Percentiles rank a stretch among this genome's conserved stretches.
Evolutionary conservation across 2,113 vertebrate genomes (phyloP).

Genomic region (Pungitius pungitius): DNA sequence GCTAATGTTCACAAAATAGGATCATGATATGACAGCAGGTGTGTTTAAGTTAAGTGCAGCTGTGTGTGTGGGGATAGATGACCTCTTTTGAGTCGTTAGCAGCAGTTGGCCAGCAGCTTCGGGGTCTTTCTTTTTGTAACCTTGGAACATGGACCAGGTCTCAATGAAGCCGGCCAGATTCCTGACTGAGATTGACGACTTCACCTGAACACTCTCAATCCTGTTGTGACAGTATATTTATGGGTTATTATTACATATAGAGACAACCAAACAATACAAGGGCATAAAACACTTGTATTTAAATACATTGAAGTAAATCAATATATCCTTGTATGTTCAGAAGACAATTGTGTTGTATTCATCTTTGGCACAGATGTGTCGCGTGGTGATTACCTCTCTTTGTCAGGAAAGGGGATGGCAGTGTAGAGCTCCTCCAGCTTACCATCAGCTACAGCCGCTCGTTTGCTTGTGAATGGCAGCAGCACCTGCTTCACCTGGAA

Average conservation of each 20-base stretch:
- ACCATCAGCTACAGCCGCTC: slow-evolving; percentile 25
- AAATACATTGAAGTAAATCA: too few species aligned
- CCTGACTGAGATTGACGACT: slow-evolving; percentile 67
- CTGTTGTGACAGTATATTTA: slow-evolving; percentile 57
- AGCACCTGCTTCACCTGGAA: slow-evolving; percentile 61
- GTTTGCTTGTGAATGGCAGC: slow-evolving; percentile 58
- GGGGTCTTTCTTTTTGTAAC: slow-evolving; percentile 67
- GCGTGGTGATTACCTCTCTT: slow-evolving; percentile 79
- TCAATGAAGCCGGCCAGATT: slow-evolving; percentile 78
- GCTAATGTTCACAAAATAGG: not conserved
- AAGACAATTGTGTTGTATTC: not conserved
- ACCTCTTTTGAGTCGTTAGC: slow-evolving; percentile 77
- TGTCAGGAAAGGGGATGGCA: slow-evolving; percentile 82
- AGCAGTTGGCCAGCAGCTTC: slow-evolving; percentile 76
- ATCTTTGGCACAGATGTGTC: not conserved
- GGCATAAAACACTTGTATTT: not conserved
- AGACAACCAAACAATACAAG: not conserved
- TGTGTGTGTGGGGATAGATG: slow-evolving; percentile 7
- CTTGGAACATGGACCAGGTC: slow-evolving; percentile 81
- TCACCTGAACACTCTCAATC: slow-evolving; percentile 74
- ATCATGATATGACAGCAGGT: not conserved
- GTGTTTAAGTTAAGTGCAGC: not conserved
- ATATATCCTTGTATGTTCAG: too few species aligned
- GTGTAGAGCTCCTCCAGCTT: slow-evolving; percentile 77
- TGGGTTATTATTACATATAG: not conserved